Evolutionary conservation across 1,140 invertebrate species (phyloP), one percentile per base, ranked within the genome.

Genomic region (Drosophila tristis): DNA sequence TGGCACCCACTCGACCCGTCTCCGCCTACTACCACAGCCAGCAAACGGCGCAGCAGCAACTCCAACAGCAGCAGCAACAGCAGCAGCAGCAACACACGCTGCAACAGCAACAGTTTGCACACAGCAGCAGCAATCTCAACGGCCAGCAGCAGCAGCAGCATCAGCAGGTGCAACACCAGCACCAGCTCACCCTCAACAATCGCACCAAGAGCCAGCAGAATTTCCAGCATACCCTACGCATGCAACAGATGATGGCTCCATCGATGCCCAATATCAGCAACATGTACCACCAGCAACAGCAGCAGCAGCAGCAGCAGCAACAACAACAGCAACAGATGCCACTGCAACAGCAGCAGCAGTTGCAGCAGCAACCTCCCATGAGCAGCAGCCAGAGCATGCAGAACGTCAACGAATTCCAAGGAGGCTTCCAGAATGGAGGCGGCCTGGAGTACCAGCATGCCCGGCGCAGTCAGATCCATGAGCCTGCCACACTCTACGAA

Each of bases 231-330:
- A 80, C 89, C 16, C 49, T 92, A 31, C 89, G 91, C n/a, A 81
- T 92, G 79, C 91, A 92, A 42, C 90, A 90, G 58, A 92, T 92
- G 79, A 74, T 92, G 87, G 91, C 91, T 8, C 91, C 91, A 0
- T 92, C 91, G n/a, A 92, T 92, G 91, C 91, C 91, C 11, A 92
- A 92, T 44, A 92, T 92, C n/a, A 90, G 89, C 58, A 87, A 91
- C 60, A 85, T 90, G 81, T 90, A 90, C 48, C 81, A 87, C 25
- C 80, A 91, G 45, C 90, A 91, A 31, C 85, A 86, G n/a, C 86
- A 78, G 3, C 81, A 84, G 2, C 77, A 84, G 11, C 65, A 77
- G 2, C 67, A 84, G 2, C 77, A 84, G 11, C 65, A 77, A 2
- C 67, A 59, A 5, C 70, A 75, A 15, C 71, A 58, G 20, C 77